Base-by-base conservation (phyloP, 2,113 vertebrate species). In the Tonatia bakeri region DNA sequence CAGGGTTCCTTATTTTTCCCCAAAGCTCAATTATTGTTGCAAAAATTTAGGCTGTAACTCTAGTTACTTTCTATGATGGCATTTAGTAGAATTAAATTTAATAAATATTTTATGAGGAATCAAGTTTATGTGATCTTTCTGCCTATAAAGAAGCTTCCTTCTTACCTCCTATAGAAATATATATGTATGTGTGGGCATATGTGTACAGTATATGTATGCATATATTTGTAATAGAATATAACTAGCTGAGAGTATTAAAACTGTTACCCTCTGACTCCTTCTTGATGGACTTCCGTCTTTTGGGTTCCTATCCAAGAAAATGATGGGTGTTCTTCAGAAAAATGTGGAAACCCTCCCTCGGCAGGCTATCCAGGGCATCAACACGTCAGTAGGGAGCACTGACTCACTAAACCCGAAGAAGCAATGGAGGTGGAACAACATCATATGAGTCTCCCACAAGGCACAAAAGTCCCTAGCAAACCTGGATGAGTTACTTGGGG, bases 11-110 rank as follows among this genome's bases (percentile, higher is more conserved):
- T 88, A 43, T 54, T 90, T 40, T 67, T 64, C 6, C 40, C 4
- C 11, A 38, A 85, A 93, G 31, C 50, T 82, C 33, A 86, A 16
- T 65, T 94, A n/a, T 1, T 90, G 2, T 50, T 93, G 28, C 45
- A 75, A 87, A 75, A 73, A 93, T 75, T 91, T 83, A 50, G 77
- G 69, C 19, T 69, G n/a, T 75, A 92, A 69, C 1, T 79, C 59
- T 33, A 59, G 43, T 70, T 90, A 45, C 31, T 88, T 92, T 26
- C 38, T 82, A 14, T 26, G 64, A 36, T 90, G 54, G 22, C 8
- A 47, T 85, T 87, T 81, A 84, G 47, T 56, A 45, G 81, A 91
- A 75, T 28, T 73, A 54, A 91, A 59, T 20, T 91, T 81, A 73
- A 50, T n/a, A 91, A 61, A 64, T 54, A 5, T 70, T 95, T 88